Base-by-base conservation (phyloP, 2,797 vertebrate species). In the Lagocephalus sceleratus region DNA sequence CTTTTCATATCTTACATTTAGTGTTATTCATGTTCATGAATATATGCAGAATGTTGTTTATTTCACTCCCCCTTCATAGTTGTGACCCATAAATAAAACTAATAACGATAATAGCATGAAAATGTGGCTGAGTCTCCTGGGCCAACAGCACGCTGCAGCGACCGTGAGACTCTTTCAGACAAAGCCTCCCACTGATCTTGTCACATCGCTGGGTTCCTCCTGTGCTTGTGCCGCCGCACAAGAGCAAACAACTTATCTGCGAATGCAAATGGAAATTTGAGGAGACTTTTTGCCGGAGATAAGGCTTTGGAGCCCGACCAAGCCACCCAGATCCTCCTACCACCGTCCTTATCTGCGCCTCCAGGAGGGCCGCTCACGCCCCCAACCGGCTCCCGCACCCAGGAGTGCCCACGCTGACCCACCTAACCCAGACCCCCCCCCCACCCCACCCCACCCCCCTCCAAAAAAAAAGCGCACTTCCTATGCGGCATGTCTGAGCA, bases 281-380 rank as follows among this genome's bases (percentile, higher is more conserved):
- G 76, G 52, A 63, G 70, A 68, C 25, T 79, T 81, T 76, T 53
- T 71, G 66, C 22, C 10, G 54, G 70, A 84, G 89, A 92, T 92
- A 91, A 90, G 48, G 40, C 68, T 51, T 35, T 46, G 64, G 71
- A 60, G 63, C 38, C 59, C 63, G 45, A 70, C 57, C 63, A 60
- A 48, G 44, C 76, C 71, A 60, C 75, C 63, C 68, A 76, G 87
- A 91, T 88, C 88, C 71, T 51, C 70, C 64, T 17, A 50, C 66
- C 61, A 72, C 51, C 54, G 41, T 71, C 68, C 76, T 91, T 92
- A 92, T 92, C 91, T 83, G 75, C 0, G 19, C 6, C 47, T 32
- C 45, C 85, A 79, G 71, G 68, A 74, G 57, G 25, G 32, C 66
- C 48, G 38, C 60, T 76, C 80, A 72, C 73, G 64, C 76, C 61